These are phyloP conservation scores for Synanthedon vespiformis DNA, from an alignment of 2,888 invertebrate species.

Conservation along the genomic window DNA sequence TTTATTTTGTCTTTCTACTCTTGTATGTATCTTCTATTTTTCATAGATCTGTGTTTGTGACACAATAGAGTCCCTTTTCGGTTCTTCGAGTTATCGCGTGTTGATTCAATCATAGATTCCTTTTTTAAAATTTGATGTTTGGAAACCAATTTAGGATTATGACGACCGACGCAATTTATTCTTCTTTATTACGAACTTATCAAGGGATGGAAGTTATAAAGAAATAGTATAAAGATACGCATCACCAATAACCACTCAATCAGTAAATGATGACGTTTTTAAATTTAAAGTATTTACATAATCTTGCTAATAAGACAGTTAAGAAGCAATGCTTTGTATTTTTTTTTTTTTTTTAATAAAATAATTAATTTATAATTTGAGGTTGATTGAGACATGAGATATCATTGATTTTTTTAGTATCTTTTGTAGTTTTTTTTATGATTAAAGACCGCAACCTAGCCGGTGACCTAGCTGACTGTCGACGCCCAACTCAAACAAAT, in stretches of 20 bases:
- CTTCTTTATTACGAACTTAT: constrained; percentile 5
- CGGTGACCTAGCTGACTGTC: too few species aligned
- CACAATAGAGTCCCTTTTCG: constrained; percentile 32
- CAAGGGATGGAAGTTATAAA: not conserved
- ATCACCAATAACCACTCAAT: not conserved
- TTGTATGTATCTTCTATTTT: constrained; percentile 6
- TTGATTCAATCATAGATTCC: constrained; percentile 62
- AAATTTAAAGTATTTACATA: too few species aligned
- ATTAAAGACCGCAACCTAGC: too few species aligned
- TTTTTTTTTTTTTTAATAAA: too few species aligned
- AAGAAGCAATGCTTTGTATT: too few species aligned
- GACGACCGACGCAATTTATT: constrained; percentile 30
- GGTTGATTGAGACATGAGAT: too few species aligned
- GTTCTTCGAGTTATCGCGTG: constrained; percentile 41
- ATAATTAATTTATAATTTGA: too few species aligned
- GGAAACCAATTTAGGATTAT: constrained; percentile 49
- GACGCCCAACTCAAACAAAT: too few species aligned
- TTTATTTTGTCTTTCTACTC: too few species aligned
- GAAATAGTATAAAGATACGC: not conserved
- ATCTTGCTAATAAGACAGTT: too few species aligned
- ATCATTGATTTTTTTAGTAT: too few species aligned
- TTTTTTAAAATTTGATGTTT: constrained; percentile 50
- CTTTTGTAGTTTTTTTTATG: too few species aligned
- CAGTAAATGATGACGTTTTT: not conserved
- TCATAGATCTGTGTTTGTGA: constrained; percentile 11